Base-by-base conservation (phyloP, 2,797 vertebrate genomes). In the Halcyon leucocephala region DNA sequence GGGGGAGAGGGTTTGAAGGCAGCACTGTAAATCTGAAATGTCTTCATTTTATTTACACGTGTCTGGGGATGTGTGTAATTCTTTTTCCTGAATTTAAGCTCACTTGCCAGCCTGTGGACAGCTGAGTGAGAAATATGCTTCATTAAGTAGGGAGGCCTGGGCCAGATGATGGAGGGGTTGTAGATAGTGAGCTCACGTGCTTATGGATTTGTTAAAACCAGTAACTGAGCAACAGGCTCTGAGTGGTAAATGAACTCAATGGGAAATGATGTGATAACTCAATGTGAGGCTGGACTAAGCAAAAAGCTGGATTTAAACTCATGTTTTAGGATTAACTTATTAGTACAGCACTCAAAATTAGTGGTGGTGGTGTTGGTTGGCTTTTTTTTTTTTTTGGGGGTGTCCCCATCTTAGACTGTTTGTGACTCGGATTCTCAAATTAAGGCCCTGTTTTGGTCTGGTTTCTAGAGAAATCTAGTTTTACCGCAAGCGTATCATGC, bases 21-120 rank as follows among this genome's bases (percentile, higher is more conserved):
- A 93, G 87, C 33, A 9, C 92, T 96, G 83, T 93, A 97, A 97
- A 96, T 97, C 57, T 96, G 97, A 97, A 96, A 97, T 95, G 93
- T 96, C 96, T 97, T 97, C 20, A 10, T 96, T 98, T 97, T 97
- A 97, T 98, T 98, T 98, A 97, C 97, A 82, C 96, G 98, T 97
- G 97, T 98, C 96, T 97, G 89, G 97, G 97, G 98, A 98, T 88
- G 84, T 41, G 74, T 87, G 93, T 81, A 90, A 93, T 91, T 92
- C 20, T 1, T 97, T 96, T 97, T 82, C 74, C 82, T 79, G 74
- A 94, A 97, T 93, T 92, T 94, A 85, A 89, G 93, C 95, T 60
- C 58, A 67, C 90, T 96, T 94, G 92, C 93, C 79, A 49, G 90
- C 88, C 95, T 13, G 26, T 94, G 95, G 97, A 90, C 84, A 94